phyloP scores from a whole-genome alignment of 2,888 invertebrate genomes.

The Clusia tigrina region DNA sequence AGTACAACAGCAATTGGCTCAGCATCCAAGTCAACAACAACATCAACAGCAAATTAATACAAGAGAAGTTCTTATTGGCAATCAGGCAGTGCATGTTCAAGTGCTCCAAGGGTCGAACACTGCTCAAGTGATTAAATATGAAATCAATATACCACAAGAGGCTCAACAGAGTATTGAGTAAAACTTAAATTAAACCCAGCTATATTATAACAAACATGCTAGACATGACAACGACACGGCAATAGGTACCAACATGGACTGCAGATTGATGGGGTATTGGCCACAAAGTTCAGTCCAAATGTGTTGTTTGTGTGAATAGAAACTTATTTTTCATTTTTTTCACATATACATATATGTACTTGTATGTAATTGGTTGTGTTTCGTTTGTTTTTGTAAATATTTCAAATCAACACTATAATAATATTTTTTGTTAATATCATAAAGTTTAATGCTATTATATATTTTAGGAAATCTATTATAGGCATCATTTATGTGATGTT shows the following conservation, averaged over 20 bases:
- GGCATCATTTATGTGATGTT: constrained; percentile 54
- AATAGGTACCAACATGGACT: too few relatives aligned
- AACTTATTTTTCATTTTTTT: background rate
- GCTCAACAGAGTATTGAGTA: constrained; percentile 37
- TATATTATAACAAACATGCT: background rate
- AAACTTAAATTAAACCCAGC: background rate
- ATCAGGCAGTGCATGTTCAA: constrained; percentile 64
- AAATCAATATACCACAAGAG: constrained; percentile 62
- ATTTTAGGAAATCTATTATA: background rate
- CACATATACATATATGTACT: background rate
- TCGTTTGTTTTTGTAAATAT: background rate
- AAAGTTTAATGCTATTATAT: background rate
- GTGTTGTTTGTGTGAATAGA: background rate
- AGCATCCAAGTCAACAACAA: constrained; percentile 49
- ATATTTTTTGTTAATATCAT: background rate
- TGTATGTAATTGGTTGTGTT: too few relatives aligned
- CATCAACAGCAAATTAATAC: constrained; percentile 53
- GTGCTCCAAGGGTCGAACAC: constrained; percentile 58
- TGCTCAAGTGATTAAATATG: constrained; percentile 57
- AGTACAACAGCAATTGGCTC: constrained; percentile 57
- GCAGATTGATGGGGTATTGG: too few relatives aligned
- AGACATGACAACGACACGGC: background rate
- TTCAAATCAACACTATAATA: background rate
- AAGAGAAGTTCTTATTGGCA: constrained; percentile 65
- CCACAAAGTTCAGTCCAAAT: too few relatives aligned